Conservation (phyloP, 2,113 vertebrate genomes). For the Vulpes ferrilata region DNA sequence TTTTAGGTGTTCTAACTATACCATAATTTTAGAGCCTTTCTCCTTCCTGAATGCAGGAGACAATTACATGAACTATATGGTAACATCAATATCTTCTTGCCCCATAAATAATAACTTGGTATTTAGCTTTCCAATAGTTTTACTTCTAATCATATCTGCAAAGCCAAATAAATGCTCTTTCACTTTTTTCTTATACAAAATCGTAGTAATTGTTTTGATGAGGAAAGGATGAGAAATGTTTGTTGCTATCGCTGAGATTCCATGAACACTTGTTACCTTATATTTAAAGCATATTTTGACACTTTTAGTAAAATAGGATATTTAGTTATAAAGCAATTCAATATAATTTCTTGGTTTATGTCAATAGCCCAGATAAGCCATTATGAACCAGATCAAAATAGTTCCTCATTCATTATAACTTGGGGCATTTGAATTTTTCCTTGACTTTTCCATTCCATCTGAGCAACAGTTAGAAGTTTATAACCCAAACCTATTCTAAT, state of each 20-base stretch:
- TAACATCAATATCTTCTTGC: neutral
- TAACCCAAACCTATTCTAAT: neutral
- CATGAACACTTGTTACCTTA: neutral
- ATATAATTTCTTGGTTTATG: neutral
- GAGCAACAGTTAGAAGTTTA: neutral
- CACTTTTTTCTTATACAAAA: neutral
- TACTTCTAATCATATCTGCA: neutral
- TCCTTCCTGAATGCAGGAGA: neutral
- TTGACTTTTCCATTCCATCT: neutral
- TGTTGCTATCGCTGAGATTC: neutral
- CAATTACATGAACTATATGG: neutral
- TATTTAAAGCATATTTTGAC: neutral
- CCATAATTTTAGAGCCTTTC: constrained; percentile 10
- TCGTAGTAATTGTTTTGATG: neutral
- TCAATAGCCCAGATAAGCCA: neutral
- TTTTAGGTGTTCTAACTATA: neutral
- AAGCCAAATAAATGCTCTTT: neutral
- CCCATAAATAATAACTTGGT: neutral
- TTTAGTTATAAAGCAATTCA: constrained; percentile 3
- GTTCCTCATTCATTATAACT: neutral
- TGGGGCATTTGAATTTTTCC: neutral
- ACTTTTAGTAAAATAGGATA: neutral
- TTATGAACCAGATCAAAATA: constrained; percentile 32
- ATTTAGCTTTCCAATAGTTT: constrained; percentile 25
- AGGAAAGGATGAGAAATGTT: neutral